Percentiles rank a stretch among this genome's conserved stretches.
Evolutionary conservation across 2,113 vertebrate species (phyloP).

Genomic region (Apus apus): DNA sequence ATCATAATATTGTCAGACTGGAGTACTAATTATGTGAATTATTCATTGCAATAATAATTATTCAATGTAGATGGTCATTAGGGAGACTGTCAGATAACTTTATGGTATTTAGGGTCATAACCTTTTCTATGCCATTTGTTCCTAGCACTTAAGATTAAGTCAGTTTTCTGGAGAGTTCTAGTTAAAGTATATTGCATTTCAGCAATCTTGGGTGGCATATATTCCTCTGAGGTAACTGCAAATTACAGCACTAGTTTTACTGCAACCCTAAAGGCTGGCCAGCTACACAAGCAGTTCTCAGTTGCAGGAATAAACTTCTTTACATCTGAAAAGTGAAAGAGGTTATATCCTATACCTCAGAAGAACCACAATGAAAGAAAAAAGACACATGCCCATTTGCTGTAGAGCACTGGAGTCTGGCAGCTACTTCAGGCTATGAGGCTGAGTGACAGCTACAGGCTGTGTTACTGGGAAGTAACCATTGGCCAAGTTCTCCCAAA

Average conservation of each 20-base stretch:
- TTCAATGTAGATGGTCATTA: not conserved
- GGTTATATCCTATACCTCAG: not conserved
- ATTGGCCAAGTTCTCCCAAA: not conserved
- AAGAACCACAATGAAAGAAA: not conserved
- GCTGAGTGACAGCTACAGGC: not conserved
- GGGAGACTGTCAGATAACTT: not conserved
- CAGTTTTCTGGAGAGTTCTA: not conserved
- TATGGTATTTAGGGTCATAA: not conserved
- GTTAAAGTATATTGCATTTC: not conserved
- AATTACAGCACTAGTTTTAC: constrained; percentile 29
- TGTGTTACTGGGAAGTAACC: accelerated
- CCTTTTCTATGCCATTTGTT: not conserved
- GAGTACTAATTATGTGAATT: not conserved
- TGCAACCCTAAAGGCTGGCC: not conserved
- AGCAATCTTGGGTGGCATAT: not conserved
- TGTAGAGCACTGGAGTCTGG: not conserved
- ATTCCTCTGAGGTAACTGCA: not conserved
- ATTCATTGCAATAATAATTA: not conserved
- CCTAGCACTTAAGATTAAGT: not conserved
- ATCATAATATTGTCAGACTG: not conserved
- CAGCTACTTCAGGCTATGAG: not conserved
- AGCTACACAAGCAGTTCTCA: not conserved
- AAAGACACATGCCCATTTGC: not conserved
- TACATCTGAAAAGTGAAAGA: not conserved
- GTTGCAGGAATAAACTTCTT: not conserved